Base-by-base conservation (phyloP, 1,140 invertebrate species). In the Danaus melanippus region DNA sequence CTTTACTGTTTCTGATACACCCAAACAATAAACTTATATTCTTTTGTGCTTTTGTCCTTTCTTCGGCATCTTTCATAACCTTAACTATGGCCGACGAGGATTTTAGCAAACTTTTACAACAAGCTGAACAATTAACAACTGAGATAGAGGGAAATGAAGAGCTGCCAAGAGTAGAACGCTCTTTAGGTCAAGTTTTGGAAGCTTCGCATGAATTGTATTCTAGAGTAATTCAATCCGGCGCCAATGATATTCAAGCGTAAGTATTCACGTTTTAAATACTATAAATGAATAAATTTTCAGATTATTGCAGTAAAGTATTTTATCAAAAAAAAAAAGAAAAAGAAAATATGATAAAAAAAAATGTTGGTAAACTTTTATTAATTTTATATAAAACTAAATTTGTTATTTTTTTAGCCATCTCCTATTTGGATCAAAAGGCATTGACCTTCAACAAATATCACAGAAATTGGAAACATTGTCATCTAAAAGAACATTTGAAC, bases 231-330 rank as follows among this genome's bases (percentile, higher is more conserved):
- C 93, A 94, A 76, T 92, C 92, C 51, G 92, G 93, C 41, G 91
- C 93, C 21, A 94, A 95, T 66, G 96, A 97, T 87, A 93, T 96
- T 62, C 95, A 97, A 89, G 97, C 96, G 96, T 98, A 91, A 92
- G 93, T 76, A 52, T 48, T 48, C 21, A 60, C 55, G 53, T 40
- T 44, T 41, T 50, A 49, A 12, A 9, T 17, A 15, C 12, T 8
- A 46, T 8, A 32, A 32, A 5, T 32, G 21, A 32, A 5, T 32
- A 7, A 32, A 32, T 32, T 32, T 5, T 32, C 2, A 32, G 21
- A 32, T 32, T 32, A 32, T 32, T 8, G 21, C 21, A 32, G 21
- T 32, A 32, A 32, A 32, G 21, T 32, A 32, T 7, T 32, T 32
- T n/a, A n/a, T n/a, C n/a, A n/a, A n/a, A n/a, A n/a, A 5, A 32